phyloP scores from a whole-genome alignment of 2,797 vertebrate species.

The Glossophaga mutica region DNA sequence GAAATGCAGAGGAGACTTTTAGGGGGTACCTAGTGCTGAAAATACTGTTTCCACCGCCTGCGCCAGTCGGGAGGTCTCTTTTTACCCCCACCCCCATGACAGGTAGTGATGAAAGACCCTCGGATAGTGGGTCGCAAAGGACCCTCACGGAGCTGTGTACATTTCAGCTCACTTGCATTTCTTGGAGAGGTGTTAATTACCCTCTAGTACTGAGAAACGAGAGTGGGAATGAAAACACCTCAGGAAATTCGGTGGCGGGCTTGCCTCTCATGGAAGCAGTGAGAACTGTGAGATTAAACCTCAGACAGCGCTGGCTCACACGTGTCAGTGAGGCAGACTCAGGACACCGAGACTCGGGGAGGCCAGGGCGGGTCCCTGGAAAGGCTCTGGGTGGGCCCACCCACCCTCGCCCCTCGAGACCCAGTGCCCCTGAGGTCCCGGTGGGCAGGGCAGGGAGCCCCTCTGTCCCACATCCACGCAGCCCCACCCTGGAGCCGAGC shows the following conservation, averaged over 20 bases:
- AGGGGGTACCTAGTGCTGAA: not conserved
- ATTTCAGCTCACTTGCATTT: not conserved
- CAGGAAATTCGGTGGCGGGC: not conserved
- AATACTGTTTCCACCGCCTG: not conserved
- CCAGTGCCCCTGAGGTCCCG: not conserved
- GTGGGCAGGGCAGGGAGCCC: not conserved
- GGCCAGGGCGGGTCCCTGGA: not conserved
- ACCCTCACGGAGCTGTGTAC: not conserved
- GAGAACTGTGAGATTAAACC: not conserved
- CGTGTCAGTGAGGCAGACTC: too few species aligned
- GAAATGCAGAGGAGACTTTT: not conserved
- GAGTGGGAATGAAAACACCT: not conserved
- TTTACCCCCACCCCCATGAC: not conserved
- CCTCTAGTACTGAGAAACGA: not conserved
- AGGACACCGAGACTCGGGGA: too few species aligned
- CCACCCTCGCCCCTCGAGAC: not conserved
- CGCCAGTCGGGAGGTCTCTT: not conserved
- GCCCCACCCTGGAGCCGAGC: not conserved
- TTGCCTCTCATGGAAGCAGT: not conserved
- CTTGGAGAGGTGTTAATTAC: not conserved
- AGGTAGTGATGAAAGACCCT: not conserved
- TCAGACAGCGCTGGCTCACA: too few species aligned
- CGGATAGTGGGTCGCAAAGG: too few species aligned
- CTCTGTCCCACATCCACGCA: not conserved
- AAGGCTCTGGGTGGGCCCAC: too few species aligned